Conservation (phyloP, 2,797 vertebrate genomes). For the Loris lydekkerianus region DNA sequence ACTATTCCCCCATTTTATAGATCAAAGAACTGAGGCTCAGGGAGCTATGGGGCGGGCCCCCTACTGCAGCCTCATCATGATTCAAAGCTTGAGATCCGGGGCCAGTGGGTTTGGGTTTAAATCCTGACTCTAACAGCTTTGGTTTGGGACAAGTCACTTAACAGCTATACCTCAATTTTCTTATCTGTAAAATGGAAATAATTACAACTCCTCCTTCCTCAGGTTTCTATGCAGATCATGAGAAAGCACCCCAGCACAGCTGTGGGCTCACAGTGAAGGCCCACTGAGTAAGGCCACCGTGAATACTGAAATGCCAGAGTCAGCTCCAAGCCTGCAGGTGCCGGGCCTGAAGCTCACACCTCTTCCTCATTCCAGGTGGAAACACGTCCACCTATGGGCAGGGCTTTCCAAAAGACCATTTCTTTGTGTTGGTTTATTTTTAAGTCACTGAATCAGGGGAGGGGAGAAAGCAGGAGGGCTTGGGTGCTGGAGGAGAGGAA, state of each 20-base stretch:
- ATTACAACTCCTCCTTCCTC: background rate
- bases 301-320: background rate
- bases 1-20: background rate
- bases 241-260: accelerated
- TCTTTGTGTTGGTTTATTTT: background rate
- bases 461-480: background rate
- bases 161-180: background rate
- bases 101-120: background rate
- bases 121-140: background rate
- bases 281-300: accelerated
- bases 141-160: background rate
- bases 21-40: background rate
- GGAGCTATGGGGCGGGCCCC: background rate
- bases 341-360: background rate
- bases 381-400: background rate
- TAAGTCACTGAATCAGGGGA: background rate
- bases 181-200: background rate
- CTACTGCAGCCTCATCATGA: accelerated
- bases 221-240: accelerated
- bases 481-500: background rate
- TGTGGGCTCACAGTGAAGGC: too few relatives aligned
- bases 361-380: background rate
- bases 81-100: background rate
- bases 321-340: accelerated
- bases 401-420: background rate